Conservation (phyloP, 1,140 invertebrate species). For the Tetranychus cinnabarinus region DNA sequence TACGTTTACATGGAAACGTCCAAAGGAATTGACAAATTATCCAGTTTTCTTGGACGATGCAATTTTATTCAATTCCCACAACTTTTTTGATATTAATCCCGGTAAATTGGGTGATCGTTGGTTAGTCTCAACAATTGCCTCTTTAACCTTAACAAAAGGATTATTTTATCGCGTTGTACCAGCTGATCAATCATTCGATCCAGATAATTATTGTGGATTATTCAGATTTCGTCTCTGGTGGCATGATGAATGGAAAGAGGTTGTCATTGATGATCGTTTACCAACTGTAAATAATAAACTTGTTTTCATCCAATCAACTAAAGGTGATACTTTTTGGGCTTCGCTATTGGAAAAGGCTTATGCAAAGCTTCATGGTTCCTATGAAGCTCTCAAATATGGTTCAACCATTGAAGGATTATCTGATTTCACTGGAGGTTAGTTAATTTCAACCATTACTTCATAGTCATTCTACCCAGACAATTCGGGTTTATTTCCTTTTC, state of each 20-base stretch:
- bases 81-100: constrained; percentile 53
- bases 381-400: constrained; percentile 84
- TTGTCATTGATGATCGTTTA: constrained; percentile 79
- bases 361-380: constrained; percentile 89
- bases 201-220: constrained; percentile 34
- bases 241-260: constrained; percentile 86
- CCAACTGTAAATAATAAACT: constrained; percentile 74
- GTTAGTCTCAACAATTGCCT: constrained; percentile 64
- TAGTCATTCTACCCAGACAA: not conserved
- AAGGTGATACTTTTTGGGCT: constrained; percentile 79
- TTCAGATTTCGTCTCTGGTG: constrained; percentile 87
- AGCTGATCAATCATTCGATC: constrained; percentile 57
- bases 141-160: constrained; percentile 48
- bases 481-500: not conserved
- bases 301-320: constrained; percentile 68
- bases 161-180: constrained; percentile 85
- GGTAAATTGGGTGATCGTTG: constrained; percentile 75
- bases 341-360: constrained; percentile 91
- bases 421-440: constrained; percentile 51
- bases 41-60: constrained; percentile 51
- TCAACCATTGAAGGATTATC: constrained; percentile 60
- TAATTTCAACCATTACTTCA: not conserved
- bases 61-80: constrained; percentile 22
- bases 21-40: constrained; percentile 50
- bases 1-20: constrained; percentile 69